Base-by-base conservation (phyloP, 2,113 vertebrate genomes). In the Podarcis muralis region DNA sequence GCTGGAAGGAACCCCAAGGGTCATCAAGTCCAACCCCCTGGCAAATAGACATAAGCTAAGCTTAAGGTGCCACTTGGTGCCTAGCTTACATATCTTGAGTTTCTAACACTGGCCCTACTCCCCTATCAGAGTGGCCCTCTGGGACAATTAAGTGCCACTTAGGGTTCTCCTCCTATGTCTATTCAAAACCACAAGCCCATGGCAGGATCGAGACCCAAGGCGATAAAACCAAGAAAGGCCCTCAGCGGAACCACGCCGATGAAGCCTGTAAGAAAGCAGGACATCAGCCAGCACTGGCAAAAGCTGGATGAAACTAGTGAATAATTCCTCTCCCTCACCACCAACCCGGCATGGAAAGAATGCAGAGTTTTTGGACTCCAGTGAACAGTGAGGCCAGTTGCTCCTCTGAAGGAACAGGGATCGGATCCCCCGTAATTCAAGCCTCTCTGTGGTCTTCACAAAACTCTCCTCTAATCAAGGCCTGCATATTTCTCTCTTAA, bases 101-200 rank as follows among this genome's bases (percentile, higher is more conserved):
- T 53, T 23, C 18, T 75, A 35, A 32, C 74, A 32, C 16, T 35
- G 35, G 7, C 59, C 74, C 5, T 35, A 37, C 15, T 74, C 74
- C 74, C 40, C 76, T 78, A 11, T 40, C 77, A 53, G 5, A 75
- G 83, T 12, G 12, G 16, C 7, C 22, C 66, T 1, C 40, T 8
- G 2, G 2, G 6, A 40, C 68, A 66, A 83, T 20, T 1, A 18
- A 11, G 6, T 23, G 23, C 59, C 27, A 25, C 3, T 3, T 13
- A n/a, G 40, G 25, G 1, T 22, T 20, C 53, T 37, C 48, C 83
- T 25, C 18, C 32, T 12, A 1, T 7, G 16, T 7, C n/a, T 6
- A 20, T 22, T 23, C 20, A 71, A n/a, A 66, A 0, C 0, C 77
- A 18, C 5, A 8, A 0, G 0, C 0, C 0, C 0, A 32, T 27